Conservation (phyloP, 2,888 invertebrate genomes). For the Meteorus cinctellus region DNA sequence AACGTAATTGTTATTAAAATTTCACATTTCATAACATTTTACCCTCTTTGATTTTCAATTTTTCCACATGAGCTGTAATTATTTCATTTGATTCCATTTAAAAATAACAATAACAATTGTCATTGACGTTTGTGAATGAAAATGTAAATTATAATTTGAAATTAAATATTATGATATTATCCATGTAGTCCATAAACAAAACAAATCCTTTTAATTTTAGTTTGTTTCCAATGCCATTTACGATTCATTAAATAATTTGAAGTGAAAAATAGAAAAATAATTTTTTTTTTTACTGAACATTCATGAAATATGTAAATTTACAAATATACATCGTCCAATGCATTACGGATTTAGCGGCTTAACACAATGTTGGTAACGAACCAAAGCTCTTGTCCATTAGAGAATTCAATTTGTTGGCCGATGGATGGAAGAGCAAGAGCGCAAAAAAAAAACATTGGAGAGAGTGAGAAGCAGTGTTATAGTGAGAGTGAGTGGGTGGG, state of each 20-base stretch:
- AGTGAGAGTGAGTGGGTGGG: background rate
- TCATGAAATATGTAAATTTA: constrained; percentile 53
- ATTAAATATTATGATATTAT: too few species aligned
- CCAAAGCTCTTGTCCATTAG: constrained; percentile 58
- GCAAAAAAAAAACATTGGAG: background rate
- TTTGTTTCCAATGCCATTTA: background rate
- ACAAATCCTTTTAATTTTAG: too few species aligned
- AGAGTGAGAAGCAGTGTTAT: background rate
- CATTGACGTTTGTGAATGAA: too few species aligned
- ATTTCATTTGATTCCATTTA: too few species aligned
- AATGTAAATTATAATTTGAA: too few species aligned
- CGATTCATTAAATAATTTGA: background rate
- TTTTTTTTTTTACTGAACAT: constrained; percentile 39
- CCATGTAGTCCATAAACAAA: too few species aligned
- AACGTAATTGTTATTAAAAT: too few species aligned
- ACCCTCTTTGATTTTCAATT: background rate
- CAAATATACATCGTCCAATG: constrained; percentile 52
- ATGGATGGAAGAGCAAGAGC: background rate
- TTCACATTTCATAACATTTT: too few species aligned
- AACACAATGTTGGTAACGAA: constrained; percentile 59
- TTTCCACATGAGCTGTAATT: too few species aligned
- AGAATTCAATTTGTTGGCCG: constrained; percentile 57
- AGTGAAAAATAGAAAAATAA: background rate
- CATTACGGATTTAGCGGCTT: constrained; percentile 54
- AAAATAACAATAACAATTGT: too few species aligned